Percentiles rank a stretch among this genome's conserved stretches.
phyloP scores from a whole-genome alignment of 2,888 invertebrate genomes.

The Azorinus chamasolen region DNA sequence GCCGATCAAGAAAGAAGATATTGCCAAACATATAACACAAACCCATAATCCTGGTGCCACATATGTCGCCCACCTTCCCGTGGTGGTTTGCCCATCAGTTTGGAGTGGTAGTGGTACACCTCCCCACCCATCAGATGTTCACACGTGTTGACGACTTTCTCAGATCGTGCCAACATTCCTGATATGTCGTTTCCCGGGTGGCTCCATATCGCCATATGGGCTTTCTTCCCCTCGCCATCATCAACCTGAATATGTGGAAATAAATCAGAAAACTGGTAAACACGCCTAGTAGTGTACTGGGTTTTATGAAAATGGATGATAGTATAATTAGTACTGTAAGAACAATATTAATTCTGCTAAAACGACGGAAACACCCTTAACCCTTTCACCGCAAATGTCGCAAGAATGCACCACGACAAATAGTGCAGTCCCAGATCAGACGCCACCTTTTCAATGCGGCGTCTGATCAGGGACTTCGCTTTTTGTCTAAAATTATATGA shows the following conservation, averaged over 20 bases:
- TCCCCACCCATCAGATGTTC: slow-evolving; percentile 72
- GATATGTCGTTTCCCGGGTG: slow-evolving; percentile 44
- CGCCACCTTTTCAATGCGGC: no score
- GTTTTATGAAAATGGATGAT: no score
- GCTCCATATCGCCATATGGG: slow-evolving; percentile 41
- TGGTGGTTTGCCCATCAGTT: slow-evolving; percentile 81
- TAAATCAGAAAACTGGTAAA: no score
- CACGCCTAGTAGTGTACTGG: no score
- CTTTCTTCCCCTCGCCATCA: slow-evolving; percentile 44
- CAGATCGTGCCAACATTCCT: slow-evolving; percentile 37
- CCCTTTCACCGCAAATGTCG: no score
- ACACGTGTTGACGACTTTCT: slow-evolving; percentile 34
- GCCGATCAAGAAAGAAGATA: no score
- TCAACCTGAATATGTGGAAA: slow-evolving; percentile 32
- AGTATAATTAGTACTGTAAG: neutral
- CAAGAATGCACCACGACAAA: no score
- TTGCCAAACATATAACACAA: neutral
- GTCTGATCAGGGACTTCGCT: no score
- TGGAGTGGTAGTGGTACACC: slow-evolving; percentile 82
- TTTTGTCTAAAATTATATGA: no score
- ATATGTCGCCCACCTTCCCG: slow-evolving; percentile 74
- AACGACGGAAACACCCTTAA: no score
- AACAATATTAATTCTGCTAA: no score
- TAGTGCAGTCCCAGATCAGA: no score
- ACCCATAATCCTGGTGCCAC: slow-evolving; percentile 85